Percentiles rank a stretch among this genome's conserved stretches.
Evolutionary conservation across 2,888 invertebrate genomes (phyloP).

Genomic region (Drosophila neonasuta): DNA sequence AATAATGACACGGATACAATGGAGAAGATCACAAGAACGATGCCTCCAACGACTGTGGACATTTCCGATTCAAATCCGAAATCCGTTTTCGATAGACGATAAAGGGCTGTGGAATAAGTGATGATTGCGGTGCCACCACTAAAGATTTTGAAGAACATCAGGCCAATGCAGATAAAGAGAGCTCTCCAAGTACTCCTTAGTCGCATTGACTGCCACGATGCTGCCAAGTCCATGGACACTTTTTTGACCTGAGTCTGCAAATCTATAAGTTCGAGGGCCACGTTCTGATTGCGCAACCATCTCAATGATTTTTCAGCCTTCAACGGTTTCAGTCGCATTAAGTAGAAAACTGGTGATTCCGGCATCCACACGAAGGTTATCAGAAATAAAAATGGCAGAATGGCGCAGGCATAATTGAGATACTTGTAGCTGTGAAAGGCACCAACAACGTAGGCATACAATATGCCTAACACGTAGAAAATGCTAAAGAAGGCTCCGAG

Average conservation of each 20-base stretch:
- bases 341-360: slow-evolving; percentile 87
- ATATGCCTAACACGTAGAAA: slow-evolving; percentile 89
- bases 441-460: slow-evolving; percentile 87
- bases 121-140: slow-evolving; percentile 91
- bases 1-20: slow-evolving; percentile 87
- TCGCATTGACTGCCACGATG: not conserved
- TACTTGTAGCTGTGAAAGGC: slow-evolving; percentile 30
- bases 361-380: slow-evolving; percentile 90
- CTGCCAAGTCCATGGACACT: not conserved
- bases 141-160: slow-evolving; percentile 93
- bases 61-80: slow-evolving; percentile 79
- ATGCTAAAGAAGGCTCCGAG: slow-evolving; percentile 92
- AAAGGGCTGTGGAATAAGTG: slow-evolving; percentile 88
- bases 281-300: slow-evolving; percentile 84
- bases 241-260: not conserved
- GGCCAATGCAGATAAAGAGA: slow-evolving; percentile 33
- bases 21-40: slow-evolving; percentile 86
- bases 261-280: not conserved
- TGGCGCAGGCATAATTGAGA: slow-evolving; percentile 49
- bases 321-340: slow-evolving; percentile 84
- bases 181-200: not conserved
- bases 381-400: slow-evolving; percentile 85
- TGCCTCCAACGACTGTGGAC: slow-evolving; percentile 90
- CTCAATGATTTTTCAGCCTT: slow-evolving; percentile 87
- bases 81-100: slow-evolving; percentile 76